phyloP scores from a whole-genome alignment of 2,797 vertebrate genomes.

The Orientallactaga sibirica region DNA sequence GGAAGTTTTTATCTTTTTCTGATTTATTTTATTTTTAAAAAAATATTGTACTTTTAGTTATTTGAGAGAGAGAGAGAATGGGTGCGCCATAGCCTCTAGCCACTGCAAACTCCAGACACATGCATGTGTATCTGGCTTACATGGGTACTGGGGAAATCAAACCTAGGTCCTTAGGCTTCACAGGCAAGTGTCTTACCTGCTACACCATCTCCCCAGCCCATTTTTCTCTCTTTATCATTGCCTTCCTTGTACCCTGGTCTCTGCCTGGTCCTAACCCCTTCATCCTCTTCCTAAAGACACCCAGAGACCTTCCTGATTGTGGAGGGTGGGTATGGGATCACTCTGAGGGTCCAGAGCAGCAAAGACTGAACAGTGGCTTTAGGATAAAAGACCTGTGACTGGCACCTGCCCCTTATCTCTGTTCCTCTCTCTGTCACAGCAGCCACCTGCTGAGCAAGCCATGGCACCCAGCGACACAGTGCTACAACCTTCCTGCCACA shows the following conservation, averaged over 20 bases:
- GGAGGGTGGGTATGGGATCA: neutral
- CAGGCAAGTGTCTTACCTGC: too few relatives aligned
- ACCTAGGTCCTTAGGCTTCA: too few relatives aligned
- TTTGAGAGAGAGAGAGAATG: too few relatives aligned
- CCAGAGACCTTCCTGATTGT: neutral
- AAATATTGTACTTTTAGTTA: too few relatives aligned
- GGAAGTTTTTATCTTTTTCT: neutral
- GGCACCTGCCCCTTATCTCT: neutral
- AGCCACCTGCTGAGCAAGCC: neutral
- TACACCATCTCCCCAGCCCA: too few relatives aligned
- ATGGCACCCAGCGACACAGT: neutral
- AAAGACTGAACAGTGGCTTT: accelerated
- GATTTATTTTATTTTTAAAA: too few relatives aligned
- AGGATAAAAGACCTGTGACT: neutral
- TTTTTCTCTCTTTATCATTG: neutral
- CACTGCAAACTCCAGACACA: too few relatives aligned
- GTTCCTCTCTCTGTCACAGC: neutral
- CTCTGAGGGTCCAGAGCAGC: neutral
- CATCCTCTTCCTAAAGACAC: neutral
- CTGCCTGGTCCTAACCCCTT: neutral
- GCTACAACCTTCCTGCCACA: neutral
- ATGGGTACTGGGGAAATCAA: too few relatives aligned
- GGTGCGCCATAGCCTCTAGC: too few relatives aligned
- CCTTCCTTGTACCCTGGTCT: too few relatives aligned
- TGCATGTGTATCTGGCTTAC: too few relatives aligned